Base-by-base conservation (phyloP, 2,113 vertebrate genomes). In the Myxocyprinus asiaticus region DNA sequence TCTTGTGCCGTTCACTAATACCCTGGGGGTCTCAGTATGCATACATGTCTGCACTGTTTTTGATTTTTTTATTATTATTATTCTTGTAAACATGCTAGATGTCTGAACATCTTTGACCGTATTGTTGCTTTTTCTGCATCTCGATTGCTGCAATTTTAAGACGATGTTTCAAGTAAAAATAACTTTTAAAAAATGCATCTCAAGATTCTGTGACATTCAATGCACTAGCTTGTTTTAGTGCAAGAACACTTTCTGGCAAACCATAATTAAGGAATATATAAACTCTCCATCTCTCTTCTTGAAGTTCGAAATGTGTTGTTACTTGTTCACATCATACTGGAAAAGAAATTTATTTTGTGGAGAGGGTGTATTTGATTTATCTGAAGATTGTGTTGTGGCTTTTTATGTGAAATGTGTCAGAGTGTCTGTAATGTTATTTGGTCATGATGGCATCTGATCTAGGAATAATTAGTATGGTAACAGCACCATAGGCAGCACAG, bases 401-500 rank as follows among this genome's bases (percentile, higher is more conserved):
- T 42, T 70, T 64, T 76, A 44, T 76, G 51, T 62, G 72, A 67
- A 83, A 80, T 61, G 66, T 45, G n/a, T 70, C 64, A 67, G 42
- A 61, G 70, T 44, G 55, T 50, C 45, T 17, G 55, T 86, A 81
- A 86, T 81, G 72, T 81, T 72, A 77, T 70, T 55, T 43, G 63
- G 10, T 7, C 47, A 44, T n/a, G 82, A 82, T 72, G 69, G 68
- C 10, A 42, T 83, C 69, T 86, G 85, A 86, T 85, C 82, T 76
- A 69, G 67, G 64, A 85, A 82, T 87, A 86, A 86, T 86, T 85
- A 81, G 81, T 62, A 53, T 76, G 64, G 82, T 84, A 81, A 78
- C 70, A 67, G 45, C 71, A 63, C 75, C 7, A 6, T 61, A 59
- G 73, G 82, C 51, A 75, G 56, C 43, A 17, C 3, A 45, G 15